These are phyloP conservation scores for Megalurothrips usitatus DNA, from an alignment of 2,888 invertebrate genomes.

Conservation along the genomic window DNA sequence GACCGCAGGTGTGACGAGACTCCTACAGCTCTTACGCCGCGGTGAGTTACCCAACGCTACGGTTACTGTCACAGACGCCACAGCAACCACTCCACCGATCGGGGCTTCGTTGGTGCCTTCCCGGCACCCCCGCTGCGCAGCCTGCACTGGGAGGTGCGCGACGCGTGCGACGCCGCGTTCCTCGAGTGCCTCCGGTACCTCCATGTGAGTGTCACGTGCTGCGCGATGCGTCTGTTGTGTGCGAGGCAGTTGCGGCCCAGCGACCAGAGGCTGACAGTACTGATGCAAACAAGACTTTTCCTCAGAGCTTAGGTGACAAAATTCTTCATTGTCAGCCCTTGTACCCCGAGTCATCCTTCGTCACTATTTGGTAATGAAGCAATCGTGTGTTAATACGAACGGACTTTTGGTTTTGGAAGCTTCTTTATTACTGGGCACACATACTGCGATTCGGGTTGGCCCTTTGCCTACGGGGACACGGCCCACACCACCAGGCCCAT, in stretches of 20 bases:
- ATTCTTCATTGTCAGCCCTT: not conserved
- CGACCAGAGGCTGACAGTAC: too few species aligned
- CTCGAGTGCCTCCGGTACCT: not conserved
- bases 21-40: constrained; percentile 40
- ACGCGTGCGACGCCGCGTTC: not conserved
- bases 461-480: too few species aligned
- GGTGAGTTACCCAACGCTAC: too few species aligned
- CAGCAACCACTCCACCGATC: not conserved
- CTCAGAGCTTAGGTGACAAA: too few species aligned
- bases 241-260: too few species aligned
- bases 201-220: not conserved
- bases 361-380: not conserved
- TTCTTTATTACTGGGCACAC: too few species aligned
- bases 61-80: not conserved
- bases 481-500: too few species aligned
- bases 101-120: not conserved
- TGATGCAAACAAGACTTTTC: too few species aligned
- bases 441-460: too few species aligned
- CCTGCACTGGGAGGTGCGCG: constrained; percentile 17
- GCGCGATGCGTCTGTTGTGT: too few species aligned
- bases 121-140: not conserved
- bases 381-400: not conserved
- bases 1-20: constrained; percentile 52
- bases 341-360: not conserved
- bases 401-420: too few species aligned